Evolutionary conservation across 1,140 invertebrate species (phyloP).

Genomic region (Neodiprion fabricii): DNA sequence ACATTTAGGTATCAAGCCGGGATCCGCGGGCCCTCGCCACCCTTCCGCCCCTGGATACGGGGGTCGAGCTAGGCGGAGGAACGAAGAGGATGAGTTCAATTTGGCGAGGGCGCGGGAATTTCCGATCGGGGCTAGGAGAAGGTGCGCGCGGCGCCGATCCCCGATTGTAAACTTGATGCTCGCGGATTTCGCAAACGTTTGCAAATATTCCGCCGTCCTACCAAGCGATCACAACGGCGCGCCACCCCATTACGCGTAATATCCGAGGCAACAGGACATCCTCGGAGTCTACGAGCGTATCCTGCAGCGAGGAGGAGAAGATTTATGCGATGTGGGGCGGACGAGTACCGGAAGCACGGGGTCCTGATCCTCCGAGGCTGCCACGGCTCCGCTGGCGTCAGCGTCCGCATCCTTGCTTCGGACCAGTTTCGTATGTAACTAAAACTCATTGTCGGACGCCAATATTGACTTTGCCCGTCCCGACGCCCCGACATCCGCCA

Average conservation of each 20-base stretch:
- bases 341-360: constrained; percentile 47
- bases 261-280: constrained; percentile 43
- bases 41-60: not conserved
- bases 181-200: not conserved
- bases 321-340: constrained; percentile 54
- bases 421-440: constrained; percentile 25
- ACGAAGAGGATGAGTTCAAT: not conserved
- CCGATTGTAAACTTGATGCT: constrained; percentile 13
- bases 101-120: not conserved
- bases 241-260: constrained; percentile 47
- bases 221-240: not conserved
- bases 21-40: not conserved
- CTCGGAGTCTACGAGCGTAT: constrained; percentile 24
- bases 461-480: too few species aligned
- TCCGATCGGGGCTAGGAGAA: not conserved
- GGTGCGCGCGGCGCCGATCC: not conserved
- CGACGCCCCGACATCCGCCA: too few species aligned
- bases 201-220: not conserved
- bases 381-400: constrained; percentile 30
- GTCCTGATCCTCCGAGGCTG: constrained; percentile 51
- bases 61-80: not conserved
- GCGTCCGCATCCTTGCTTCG: too few species aligned
- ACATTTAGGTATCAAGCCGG: constrained; percentile 45
- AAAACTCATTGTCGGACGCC: constrained; percentile 21
- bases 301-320: constrained; percentile 20